These are phyloP conservation scores for Lasioglossum baleicum DNA, from an alignment of 1,140 invertebrate genomes.

Conservation along the genomic window DNA sequence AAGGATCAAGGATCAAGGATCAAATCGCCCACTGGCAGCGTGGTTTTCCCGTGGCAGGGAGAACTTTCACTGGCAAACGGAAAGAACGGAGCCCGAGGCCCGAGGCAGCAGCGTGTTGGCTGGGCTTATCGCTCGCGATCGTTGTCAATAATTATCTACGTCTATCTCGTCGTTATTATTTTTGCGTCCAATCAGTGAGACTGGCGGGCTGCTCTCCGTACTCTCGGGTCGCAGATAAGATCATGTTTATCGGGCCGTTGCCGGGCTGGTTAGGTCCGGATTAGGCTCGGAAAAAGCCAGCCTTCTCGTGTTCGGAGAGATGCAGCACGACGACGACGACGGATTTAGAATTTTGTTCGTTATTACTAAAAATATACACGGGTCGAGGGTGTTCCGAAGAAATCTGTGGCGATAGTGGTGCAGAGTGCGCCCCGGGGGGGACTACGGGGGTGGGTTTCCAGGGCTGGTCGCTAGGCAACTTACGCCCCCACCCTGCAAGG, in stretches of 20 bases:
- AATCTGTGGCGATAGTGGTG: constrained; percentile 13
- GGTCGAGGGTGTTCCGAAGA: constrained; percentile 6
- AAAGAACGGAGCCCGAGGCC: neutral
- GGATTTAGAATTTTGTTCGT: too few relatives aligned
- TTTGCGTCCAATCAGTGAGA: neutral
- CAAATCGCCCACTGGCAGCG: neutral
- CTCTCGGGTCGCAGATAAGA: neutral
- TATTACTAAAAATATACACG: neutral
- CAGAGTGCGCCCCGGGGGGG: constrained; percentile 38
- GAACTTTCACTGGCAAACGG: neutral
- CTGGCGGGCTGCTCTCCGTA: neutral
- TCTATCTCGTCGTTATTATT: neutral
- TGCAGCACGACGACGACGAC: too few relatives aligned
- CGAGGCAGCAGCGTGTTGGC: too few relatives aligned
- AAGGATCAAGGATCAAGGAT: neutral
- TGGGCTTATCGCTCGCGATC: neutral
- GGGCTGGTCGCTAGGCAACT: constrained; percentile 75
- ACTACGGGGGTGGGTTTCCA: constrained; percentile 59
- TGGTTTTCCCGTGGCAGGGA: neutral
- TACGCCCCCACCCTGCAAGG: constrained; percentile 63
- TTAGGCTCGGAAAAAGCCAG: too few relatives aligned
- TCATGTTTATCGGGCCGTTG: neutral
- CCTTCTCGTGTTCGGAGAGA: too few relatives aligned
- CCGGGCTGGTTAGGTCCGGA: too few relatives aligned
- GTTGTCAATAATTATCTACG: neutral